Conservation (phyloP, 2,113 vertebrate species). For the Thermophis baileyi region DNA sequence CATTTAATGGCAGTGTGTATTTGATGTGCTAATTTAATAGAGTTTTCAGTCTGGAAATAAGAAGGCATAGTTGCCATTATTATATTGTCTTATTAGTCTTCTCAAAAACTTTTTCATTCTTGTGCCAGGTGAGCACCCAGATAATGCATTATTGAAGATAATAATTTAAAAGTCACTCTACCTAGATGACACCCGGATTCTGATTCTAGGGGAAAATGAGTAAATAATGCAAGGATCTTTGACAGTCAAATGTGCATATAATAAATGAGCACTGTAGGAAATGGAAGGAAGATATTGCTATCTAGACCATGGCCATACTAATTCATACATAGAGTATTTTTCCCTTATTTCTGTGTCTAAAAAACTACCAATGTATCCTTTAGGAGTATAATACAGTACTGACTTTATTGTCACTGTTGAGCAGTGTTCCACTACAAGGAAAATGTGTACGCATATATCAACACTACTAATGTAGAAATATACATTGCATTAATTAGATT, state of each 20-base stretch:
- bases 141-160: background rate
- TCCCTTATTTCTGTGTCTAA: background rate
- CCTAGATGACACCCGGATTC: background rate
- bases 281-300: background rate
- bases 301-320: background rate
- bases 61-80: background rate
- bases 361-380: background rate
- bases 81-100: slow-evolving; percentile 9
- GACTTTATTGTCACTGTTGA: background rate
- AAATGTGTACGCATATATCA: background rate
- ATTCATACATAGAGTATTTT: background rate
- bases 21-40: background rate
- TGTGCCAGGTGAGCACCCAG: background rate
- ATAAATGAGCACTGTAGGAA: background rate
- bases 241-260: background rate
- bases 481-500: background rate
- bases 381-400: background rate
- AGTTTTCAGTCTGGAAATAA: slow-evolving; percentile 13
- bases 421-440: background rate
- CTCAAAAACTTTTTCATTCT: background rate
- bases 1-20: background rate
- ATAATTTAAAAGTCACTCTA: background rate
- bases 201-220: background rate
- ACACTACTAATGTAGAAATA: background rate
- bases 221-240: background rate